phyloP scores from a whole-genome alignment of 2,888 invertebrate genomes.

The Philonicus albiceps region DNA sequence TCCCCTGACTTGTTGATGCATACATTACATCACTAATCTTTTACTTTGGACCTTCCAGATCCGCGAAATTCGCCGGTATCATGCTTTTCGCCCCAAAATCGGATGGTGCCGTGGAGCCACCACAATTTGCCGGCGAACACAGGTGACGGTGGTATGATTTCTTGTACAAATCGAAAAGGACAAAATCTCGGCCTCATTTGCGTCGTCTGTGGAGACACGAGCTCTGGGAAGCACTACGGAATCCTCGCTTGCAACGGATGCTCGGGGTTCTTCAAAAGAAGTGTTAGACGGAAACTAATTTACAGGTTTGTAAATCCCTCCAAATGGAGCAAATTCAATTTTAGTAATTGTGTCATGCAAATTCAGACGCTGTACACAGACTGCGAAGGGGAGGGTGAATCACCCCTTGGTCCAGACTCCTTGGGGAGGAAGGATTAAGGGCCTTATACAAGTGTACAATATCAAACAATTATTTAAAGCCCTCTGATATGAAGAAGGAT shows the following conservation, averaged over 20 bases:
- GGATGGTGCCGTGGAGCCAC: conserved; percentile 60
- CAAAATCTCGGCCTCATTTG: conserved; percentile 83
- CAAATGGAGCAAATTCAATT: conserved; percentile 45
- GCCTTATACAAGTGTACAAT: conserved; percentile 48
- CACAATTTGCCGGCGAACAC: conserved; percentile 48
- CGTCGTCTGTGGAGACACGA: conserved; percentile 96
- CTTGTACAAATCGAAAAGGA: conserved; percentile 61
- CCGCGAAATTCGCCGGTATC: conserved; percentile 58
- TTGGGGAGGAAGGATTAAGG: conserved; percentile 45
- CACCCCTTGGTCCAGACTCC: conserved; percentile 2
- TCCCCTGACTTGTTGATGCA: conserved; percentile 37
- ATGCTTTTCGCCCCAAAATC: conserved; percentile 59
- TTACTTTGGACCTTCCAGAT: conserved; percentile 53
- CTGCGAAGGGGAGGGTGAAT: conserved; percentile 31
- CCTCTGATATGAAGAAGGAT: conserved; percentile 47
- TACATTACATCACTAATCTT: conserved; percentile 13
- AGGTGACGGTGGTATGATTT: conserved; percentile 26
- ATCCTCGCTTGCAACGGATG: conserved; percentile 99
- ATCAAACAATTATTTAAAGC: conserved; percentile 51
- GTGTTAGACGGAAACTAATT: conserved; percentile 93
- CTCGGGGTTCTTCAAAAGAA: conserved; percentile 98
- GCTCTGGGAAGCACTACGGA: conserved; percentile 97
- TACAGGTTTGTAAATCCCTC: conserved; percentile 78
- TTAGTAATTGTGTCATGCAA: conserved; percentile 48
- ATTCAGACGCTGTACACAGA: conserved; percentile 32